Conservation (phyloP, 2,888 invertebrate species). For the Sceliomorpha sp. region DNA sequence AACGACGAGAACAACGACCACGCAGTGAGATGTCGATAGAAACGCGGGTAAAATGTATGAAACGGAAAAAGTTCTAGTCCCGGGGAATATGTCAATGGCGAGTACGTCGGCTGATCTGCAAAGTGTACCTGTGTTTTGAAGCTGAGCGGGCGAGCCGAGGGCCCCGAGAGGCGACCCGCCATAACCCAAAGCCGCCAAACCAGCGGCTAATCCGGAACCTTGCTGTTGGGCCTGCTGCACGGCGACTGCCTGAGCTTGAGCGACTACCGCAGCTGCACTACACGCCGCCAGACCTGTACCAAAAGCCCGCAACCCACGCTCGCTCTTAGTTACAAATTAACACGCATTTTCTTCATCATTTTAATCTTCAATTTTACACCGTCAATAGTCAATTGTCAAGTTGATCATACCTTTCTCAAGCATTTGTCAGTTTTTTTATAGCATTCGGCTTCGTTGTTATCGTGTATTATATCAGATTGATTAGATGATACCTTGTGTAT, state of each 20-base stretch:
- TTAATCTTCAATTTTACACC: conserved; percentile 65
- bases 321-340: conserved; percentile 66
- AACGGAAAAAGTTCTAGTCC: conserved; percentile 4
- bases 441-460: too few relatives aligned
- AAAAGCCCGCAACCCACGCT: conserved; percentile 76
- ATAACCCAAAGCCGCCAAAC: conserved; percentile 78
- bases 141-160: conserved; percentile 79
- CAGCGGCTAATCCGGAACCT: conserved; percentile 78
- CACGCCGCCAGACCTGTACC: conserved; percentile 84
- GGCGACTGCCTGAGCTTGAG: conserved; percentile 78
- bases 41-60: not conserved
- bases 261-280: conserved; percentile 81
- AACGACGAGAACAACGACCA: too few relatives aligned
- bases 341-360: conserved; percentile 57
- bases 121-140: conserved; percentile 78
- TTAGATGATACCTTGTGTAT: too few relatives aligned
- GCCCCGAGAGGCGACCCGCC: conserved; percentile 79
- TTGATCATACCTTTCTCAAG: too few relatives aligned
- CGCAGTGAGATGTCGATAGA: not conserved
- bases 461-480: too few relatives aligned
- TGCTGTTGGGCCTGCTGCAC: conserved; percentile 79
- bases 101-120: conserved; percentile 42
- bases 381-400: too few relatives aligned
- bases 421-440: too few relatives aligned
- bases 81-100: conserved; percentile 33